phyloP scores from a whole-genome alignment of 2,797 vertebrate species.

The Syncerus caffer region DNA sequence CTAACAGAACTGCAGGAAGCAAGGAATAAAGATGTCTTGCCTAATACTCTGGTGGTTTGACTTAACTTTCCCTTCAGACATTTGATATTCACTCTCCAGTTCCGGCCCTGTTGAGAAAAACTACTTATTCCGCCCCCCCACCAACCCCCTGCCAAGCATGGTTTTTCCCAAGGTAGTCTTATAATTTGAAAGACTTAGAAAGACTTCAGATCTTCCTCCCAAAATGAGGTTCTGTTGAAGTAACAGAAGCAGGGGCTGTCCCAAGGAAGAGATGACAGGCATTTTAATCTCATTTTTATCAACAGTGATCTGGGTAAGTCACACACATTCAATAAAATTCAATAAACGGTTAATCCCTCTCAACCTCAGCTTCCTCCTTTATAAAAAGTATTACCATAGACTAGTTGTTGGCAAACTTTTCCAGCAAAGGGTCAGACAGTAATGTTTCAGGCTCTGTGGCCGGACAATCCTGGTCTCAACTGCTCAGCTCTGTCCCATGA shows the following conservation, averaged over 20 bases:
- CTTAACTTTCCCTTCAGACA: constrained; percentile 33
- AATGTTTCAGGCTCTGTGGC: neutral
- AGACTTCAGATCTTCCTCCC: neutral
- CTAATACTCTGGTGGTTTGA: neutral
- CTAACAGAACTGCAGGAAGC: neutral
- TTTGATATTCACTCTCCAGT: neutral
- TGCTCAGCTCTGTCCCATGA: neutral
- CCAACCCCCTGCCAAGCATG: neutral
- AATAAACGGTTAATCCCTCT: neutral
- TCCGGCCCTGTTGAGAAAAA: neutral
- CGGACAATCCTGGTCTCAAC: neutral
- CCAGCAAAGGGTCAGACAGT: neutral
- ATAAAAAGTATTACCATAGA: neutral
- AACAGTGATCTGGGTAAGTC: neutral
- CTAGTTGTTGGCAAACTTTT: neutral
- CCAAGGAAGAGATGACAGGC: neutral
- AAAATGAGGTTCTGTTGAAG: neutral
- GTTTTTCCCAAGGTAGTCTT: neutral
- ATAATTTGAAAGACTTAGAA: constrained; percentile 20
- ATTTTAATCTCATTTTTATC: neutral
- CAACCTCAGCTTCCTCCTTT: neutral
- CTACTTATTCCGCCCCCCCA: neutral
- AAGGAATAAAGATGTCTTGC: constrained; percentile 1
- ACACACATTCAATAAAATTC: neutral
- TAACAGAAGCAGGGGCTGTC: neutral